These are phyloP conservation scores for Paralvinella palmiformis DNA, from an alignment of 1,140 invertebrate genomes.

Conservation along the genomic window DNA sequence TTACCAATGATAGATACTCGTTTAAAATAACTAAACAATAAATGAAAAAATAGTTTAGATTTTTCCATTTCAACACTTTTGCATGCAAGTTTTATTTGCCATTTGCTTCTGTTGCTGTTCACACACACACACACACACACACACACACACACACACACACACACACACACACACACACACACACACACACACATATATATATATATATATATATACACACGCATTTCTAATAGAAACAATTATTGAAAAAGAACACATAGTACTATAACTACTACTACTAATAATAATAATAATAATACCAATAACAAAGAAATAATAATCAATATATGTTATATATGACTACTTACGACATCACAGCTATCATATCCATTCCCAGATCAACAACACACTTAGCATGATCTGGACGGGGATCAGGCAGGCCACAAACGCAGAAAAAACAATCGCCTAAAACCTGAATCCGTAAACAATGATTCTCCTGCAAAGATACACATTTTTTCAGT, in stretches of 20 bases:
- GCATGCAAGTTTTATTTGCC: too few species aligned
- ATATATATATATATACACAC: neutral
- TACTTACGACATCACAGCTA: conserved; percentile 79
- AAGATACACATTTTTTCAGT: conserved; percentile 56
- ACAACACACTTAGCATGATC: conserved; percentile 90
- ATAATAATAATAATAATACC: neutral
- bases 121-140: too few species aligned
- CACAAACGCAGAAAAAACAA: conserved; percentile 86
- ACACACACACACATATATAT: neutral
- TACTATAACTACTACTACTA: neutral
- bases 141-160: too few species aligned
- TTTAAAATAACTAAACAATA: too few species aligned
- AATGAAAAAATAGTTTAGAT: too few species aligned
- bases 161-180: too few species aligned
- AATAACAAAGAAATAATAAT: neutral
- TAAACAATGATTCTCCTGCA: conserved; percentile 52
- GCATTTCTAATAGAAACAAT: neutral
- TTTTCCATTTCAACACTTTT: too few species aligned
- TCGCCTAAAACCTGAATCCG: conserved; percentile 60
- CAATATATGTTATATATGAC: conserved; percentile 84
- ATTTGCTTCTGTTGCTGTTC: too few species aligned
- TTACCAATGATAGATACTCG: too few species aligned
- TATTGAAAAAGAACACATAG: neutral
- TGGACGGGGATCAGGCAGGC: conserved; percentile 74
- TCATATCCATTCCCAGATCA: conserved; percentile 93